Conservation (phyloP, 1,140 invertebrate species). For the Brachionus angularis region DNA sequence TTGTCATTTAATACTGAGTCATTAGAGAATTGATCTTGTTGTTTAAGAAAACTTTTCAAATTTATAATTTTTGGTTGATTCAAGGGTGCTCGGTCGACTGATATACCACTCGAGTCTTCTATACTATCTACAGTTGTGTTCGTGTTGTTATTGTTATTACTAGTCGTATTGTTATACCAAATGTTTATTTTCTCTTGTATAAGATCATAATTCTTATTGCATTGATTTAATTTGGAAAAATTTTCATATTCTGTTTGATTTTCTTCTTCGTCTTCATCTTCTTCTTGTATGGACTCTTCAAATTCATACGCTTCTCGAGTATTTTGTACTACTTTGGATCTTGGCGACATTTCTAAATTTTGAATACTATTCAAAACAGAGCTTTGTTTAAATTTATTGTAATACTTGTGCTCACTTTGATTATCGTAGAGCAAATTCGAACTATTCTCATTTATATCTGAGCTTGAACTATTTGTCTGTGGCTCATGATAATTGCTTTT, state of each 20-base stretch:
- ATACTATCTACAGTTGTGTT: background rate
- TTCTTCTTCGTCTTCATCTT: background rate
- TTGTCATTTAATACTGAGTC: background rate
- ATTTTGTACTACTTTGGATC: background rate
- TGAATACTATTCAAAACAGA: conserved; percentile 30
- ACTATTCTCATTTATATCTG: no score
- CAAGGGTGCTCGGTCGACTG: conserved; percentile 13
- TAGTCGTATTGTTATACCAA: conserved; percentile 19
- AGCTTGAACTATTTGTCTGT: no score
- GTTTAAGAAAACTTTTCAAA: conserved; percentile 2
- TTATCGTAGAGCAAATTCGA: no score
- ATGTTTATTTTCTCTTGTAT: conserved; percentile 6
- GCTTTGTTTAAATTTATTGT: background rate
- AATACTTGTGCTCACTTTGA: background rate
- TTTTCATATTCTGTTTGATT: background rate
- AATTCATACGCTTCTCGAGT: background rate
- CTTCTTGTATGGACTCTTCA: background rate
- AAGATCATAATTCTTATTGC: background rate
- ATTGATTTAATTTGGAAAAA: background rate
- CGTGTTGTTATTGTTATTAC: background rate
- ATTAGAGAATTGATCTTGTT: background rate
- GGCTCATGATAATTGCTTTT: no score
- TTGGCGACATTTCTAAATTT: conserved; percentile 38
- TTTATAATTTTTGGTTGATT: conserved; percentile 18
- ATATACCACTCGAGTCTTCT: conserved; percentile 32